Evolutionary conservation across 2,797 vertebrate genomes (phyloP).

Genomic region (Aldrovandia affinis): DNA sequence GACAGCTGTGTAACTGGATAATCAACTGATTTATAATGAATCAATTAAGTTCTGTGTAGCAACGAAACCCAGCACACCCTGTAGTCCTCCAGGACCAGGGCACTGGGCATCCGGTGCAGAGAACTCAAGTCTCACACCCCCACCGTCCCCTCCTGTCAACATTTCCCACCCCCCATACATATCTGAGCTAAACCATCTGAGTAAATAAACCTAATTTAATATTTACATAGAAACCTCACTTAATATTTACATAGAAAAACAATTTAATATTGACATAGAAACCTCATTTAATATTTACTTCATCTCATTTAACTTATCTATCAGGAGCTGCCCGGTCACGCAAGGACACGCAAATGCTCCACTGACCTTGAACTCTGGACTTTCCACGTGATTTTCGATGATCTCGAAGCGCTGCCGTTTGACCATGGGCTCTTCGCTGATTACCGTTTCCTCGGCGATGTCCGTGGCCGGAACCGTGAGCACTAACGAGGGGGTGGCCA

Average conservation of each 20-base stretch:
- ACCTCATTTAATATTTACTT: no score
- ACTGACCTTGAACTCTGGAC: slow-evolving; percentile 79
- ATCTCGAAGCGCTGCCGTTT: slow-evolving; percentile 82
- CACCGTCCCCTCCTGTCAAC: no score
- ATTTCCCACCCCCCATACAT: no score
- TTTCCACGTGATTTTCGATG: slow-evolving; percentile 80
- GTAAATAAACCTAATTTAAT: no score
- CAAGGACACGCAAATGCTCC: not conserved
- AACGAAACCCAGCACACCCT: not conserved
- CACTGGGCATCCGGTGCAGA: no score
- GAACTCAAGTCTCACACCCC: no score
- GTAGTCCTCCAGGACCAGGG: not conserved
- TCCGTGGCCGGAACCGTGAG: slow-evolving; percentile 85
- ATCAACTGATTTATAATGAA: not conserved
- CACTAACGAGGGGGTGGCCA: slow-evolving; percentile 65
- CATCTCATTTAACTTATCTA: no score
- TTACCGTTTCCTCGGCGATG: slow-evolving; percentile 85
- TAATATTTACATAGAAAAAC: no score
- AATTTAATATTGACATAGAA: not conserved
- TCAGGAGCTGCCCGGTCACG: no score
- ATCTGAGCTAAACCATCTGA: no score
- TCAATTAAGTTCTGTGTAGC: not conserved
- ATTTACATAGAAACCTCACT: not conserved
- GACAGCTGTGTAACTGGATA: not conserved
- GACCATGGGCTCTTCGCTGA: slow-evolving; percentile 79